Conservation (phyloP, 1,140 invertebrate species). For the Pogonomyrmex californicus region DNA sequence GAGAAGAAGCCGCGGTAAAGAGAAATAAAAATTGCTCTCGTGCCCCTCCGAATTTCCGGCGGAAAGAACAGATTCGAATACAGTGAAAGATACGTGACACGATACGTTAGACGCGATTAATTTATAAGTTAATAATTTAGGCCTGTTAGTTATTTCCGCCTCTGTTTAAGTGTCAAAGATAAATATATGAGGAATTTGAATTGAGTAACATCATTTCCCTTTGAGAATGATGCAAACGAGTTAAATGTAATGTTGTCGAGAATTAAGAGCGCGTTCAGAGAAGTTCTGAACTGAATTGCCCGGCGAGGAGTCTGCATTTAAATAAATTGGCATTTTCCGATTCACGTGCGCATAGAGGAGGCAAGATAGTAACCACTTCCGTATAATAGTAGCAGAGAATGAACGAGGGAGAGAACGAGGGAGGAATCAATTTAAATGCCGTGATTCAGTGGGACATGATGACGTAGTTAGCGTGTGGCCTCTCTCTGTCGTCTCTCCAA, state of each 20-base stretch:
- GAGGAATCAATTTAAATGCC: slow-evolving; percentile 72
- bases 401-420: slow-evolving; percentile 14
- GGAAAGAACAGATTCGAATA: neutral
- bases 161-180: neutral
- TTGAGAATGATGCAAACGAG: neutral
- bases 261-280: slow-evolving; percentile 19
- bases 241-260: slow-evolving; percentile 8
- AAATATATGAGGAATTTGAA: neutral
- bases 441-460: slow-evolving; percentile 71
- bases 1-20: neutral
- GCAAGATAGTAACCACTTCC: slow-evolving; percentile 2
- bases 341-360: neutral
- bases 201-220: neutral
- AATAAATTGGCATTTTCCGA: slow-evolving; percentile 48
- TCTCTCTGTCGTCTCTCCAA: slow-evolving; percentile 26
- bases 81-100: neutral
- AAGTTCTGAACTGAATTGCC: slow-evolving; percentile 9
- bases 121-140: slow-evolving; percentile 4
- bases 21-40: neutral
- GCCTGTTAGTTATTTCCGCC: neutral
- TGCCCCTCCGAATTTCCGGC: too few species aligned
- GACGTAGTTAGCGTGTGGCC: slow-evolving; percentile 70
- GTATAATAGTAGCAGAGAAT: neutral
- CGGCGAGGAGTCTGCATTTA: neutral
- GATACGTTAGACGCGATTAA: neutral